phyloP scores from a whole-genome alignment of 2,797 vertebrate species.

The Leptodactylus fallax region DNA sequence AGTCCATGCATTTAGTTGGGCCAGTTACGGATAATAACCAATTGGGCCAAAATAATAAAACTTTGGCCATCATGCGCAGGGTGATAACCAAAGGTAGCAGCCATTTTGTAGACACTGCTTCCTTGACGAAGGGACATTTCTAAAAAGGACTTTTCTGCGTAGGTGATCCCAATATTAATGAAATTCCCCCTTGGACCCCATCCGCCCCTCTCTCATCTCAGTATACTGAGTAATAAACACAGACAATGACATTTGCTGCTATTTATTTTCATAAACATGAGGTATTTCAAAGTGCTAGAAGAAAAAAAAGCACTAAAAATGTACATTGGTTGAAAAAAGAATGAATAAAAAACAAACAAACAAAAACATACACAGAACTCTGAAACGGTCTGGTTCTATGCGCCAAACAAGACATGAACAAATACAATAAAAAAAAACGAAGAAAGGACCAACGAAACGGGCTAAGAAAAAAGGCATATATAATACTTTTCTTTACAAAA shows the following conservation, averaged over 20 bases:
- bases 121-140: background rate
- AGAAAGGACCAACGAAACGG: conserved; percentile 69
- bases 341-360: conserved; percentile 69
- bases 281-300: conserved; percentile 99
- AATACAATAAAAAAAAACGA: conserved; percentile 91
- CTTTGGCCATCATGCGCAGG: too few relatives aligned
- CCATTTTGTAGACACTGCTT: background rate
- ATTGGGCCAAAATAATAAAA: too few relatives aligned
- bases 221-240: background rate
- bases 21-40: too few relatives aligned
- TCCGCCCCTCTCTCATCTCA: too few relatives aligned
- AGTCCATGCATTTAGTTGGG: too few relatives aligned
- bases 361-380: conserved; percentile 80
- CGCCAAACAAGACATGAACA: conserved; percentile 96
- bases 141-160: too few relatives aligned
- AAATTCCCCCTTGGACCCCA: background rate
- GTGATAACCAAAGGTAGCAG: background rate
- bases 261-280: conserved; percentile 99
- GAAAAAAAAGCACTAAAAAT: conserved; percentile 98
- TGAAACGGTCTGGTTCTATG: conserved; percentile 96
- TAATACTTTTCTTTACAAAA: conserved; percentile 98
- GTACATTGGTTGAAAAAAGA: conserved; percentile 86
- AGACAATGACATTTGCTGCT: conserved; percentile 82
- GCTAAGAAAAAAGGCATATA: conserved; percentile 90
- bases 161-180: too few relatives aligned